Evolutionary conservation across 1,140 invertebrate genomes (phyloP).

Genomic region (Diorhabda elongata): DNA sequence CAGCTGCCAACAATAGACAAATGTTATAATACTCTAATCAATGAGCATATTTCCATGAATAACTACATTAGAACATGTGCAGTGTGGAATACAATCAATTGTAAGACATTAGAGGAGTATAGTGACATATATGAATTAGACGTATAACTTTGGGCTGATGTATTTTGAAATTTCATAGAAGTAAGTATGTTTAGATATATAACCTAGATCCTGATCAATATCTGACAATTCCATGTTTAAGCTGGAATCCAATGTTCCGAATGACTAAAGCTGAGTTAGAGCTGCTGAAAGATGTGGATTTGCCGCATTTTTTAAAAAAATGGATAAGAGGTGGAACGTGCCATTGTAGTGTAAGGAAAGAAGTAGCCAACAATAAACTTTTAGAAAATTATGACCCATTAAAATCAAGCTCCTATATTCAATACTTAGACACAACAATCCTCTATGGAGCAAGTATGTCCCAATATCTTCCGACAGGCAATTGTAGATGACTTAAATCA

Average conservation of each 20-base stretch:
- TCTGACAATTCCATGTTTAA: neutral
- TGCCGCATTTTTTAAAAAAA: neutral
- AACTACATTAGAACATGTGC: no score
- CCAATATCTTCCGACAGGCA: neutral
- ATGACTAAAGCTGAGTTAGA: neutral
- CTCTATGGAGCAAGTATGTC: neutral
- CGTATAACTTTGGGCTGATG: neutral
- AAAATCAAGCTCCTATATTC: neutral
- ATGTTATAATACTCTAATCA: no score
- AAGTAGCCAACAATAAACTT: conserved; percentile 27
- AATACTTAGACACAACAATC: neutral
- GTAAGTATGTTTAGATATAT: neutral
- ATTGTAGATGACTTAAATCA: neutral
- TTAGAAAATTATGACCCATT: neutral
- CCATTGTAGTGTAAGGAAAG: conserved; percentile 31
- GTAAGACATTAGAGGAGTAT: no score
- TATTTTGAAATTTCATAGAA: neutral
- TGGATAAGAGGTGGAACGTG: conserved; percentile 1
- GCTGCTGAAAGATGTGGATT: neutral
- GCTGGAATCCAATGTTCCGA: neutral
- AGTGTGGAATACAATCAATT: no score
- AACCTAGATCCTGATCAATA: neutral
- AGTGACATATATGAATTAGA: neutral
- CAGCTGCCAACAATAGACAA: no score
- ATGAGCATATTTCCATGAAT: no score